phyloP scores from a whole-genome alignment of 2,888 invertebrate genomes.

The Anaspis maculata region DNA sequence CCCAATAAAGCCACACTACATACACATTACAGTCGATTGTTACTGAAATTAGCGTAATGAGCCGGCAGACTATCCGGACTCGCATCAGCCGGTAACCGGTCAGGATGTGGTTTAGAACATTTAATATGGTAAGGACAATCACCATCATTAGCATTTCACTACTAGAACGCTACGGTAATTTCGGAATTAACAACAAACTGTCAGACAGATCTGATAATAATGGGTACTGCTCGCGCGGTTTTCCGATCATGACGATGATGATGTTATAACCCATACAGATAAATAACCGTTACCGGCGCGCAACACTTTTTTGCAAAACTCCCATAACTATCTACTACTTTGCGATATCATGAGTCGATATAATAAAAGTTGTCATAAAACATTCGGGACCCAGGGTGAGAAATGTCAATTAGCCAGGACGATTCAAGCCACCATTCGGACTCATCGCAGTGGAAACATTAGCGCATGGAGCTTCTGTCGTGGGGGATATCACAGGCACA shows the following conservation, averaged over 20 bases:
- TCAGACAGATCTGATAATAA: background rate
- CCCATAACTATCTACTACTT: too few relatives aligned
- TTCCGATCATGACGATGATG: too few relatives aligned
- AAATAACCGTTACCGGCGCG: too few relatives aligned
- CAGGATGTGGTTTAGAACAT: slow-evolving; percentile 11
- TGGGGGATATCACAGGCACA: slow-evolving; percentile 28
- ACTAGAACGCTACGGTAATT: slow-evolving; percentile 2
- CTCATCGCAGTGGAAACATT: slow-evolving; percentile 32
- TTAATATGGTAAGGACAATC: slow-evolving; percentile 9
- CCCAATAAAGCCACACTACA: slow-evolving; percentile 33
- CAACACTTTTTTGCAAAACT: too few relatives aligned
- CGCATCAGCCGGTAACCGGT: slow-evolving; percentile 7
- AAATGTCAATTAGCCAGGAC: slow-evolving; percentile 31
- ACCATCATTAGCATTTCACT: slow-evolving; percentile 6
- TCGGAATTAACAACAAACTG: slow-evolving; percentile 4
- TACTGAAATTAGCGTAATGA: slow-evolving; percentile 13
- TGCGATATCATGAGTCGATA: too few relatives aligned
- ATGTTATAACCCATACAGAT: too few relatives aligned
- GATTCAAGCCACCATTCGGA: slow-evolving; percentile 27
- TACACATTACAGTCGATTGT: slow-evolving; percentile 13
- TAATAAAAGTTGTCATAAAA: slow-evolving; percentile 28
- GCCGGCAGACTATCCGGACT: too few relatives aligned
- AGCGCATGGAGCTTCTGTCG: slow-evolving; percentile 21
- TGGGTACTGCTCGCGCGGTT: too few relatives aligned
- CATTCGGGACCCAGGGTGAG: slow-evolving; percentile 26